These are phyloP conservation scores for Damaliscus lunatus DNA, from an alignment of 2,113 vertebrate species.

Conservation along the genomic window DNA sequence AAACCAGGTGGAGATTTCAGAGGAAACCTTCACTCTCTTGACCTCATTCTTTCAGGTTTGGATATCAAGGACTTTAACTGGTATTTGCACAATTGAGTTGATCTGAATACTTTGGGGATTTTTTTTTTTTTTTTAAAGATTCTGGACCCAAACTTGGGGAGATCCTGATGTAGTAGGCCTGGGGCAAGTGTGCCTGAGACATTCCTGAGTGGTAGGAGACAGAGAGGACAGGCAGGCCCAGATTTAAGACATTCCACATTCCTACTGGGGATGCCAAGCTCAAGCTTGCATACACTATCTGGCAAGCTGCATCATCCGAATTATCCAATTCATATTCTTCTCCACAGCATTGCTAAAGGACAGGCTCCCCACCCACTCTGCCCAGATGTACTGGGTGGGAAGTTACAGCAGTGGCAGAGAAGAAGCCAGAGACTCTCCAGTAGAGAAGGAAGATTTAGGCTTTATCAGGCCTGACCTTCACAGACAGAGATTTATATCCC, in stretches of 20 bases:
- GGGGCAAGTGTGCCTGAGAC: neutral
- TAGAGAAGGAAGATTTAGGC: neutral
- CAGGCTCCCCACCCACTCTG: fast-evolving
- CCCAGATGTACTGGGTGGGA: neutral
- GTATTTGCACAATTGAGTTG: neutral
- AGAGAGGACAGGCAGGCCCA: neutral
- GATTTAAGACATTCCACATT: neutral
- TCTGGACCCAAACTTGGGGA: neutral
- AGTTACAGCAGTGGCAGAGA: neutral
- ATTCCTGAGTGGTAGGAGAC: neutral
- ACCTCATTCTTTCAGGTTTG: neutral
- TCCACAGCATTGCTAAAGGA: too few species aligned
- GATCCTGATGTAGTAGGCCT: neutral
- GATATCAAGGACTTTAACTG: neutral
- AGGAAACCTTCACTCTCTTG: neutral
- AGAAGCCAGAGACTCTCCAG: neutral
- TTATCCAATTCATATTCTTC: neutral
- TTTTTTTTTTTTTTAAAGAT: neutral
- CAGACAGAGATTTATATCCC: neutral
- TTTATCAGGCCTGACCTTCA: neutral
- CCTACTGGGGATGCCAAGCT: neutral
- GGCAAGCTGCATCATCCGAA: fast-evolving
- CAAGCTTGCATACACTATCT: neutral
- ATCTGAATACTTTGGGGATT: neutral
- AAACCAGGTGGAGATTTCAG: neutral